Percentiles rank a stretch among this genome's conserved stretches.
These are phyloP conservation scores for Pseudotriccus pelzelni DNA, from an alignment of 2,797 vertebrate species.

Conservation along the genomic window DNA sequence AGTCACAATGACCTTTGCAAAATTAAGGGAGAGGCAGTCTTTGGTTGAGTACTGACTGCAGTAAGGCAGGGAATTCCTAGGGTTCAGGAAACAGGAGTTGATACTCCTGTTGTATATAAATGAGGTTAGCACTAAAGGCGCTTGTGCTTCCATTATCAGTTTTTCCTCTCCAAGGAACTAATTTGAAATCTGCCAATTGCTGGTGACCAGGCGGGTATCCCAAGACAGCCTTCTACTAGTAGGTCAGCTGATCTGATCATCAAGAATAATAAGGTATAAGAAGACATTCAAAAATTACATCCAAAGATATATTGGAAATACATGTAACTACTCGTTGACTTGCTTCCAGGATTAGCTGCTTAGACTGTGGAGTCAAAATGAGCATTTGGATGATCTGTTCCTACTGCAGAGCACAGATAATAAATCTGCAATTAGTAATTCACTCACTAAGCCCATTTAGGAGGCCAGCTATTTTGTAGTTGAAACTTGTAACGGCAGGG, in stretches of 20 bases:
- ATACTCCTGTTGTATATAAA: neutral
- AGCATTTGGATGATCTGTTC: neutral
- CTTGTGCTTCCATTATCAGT: neutral
- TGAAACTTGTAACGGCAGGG: neutral
- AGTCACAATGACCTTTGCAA: neutral
- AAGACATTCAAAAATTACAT: neutral
- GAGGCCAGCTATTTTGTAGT: neutral
- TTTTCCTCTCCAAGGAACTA: neutral
- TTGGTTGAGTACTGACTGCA: neutral
- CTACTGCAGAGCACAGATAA: neutral
- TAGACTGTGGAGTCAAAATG: neutral
- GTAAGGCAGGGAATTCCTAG: neutral
- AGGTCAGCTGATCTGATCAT: neutral
- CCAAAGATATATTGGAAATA: neutral
- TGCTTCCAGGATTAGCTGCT: neutral
- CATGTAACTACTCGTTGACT: neutral
- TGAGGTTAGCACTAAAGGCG: neutral
- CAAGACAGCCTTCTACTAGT: neutral
- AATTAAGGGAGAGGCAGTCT: neutral
- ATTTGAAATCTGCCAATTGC: neutral
- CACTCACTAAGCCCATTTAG: neutral
- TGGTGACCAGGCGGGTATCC: neutral
- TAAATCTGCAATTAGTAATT: constrained; percentile 11
- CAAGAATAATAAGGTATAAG: neutral
- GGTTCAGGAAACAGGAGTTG: neutral